These are phyloP conservation scores for Eidolon dupreanum DNA, from an alignment of 2,797 vertebrate species.

Conservation along the genomic window DNA sequence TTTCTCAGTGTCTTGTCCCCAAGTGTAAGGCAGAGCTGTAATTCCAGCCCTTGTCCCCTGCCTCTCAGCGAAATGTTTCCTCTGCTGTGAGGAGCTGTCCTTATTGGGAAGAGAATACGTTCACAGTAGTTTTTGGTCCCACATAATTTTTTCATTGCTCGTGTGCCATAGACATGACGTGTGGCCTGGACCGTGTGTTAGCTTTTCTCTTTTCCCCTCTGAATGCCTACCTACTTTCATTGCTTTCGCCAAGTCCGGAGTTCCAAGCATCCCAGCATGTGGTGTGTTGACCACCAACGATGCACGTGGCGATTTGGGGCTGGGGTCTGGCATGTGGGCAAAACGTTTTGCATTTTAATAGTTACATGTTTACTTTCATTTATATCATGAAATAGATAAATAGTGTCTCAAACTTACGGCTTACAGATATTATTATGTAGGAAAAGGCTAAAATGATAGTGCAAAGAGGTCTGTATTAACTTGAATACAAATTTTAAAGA, in stretches of 20 bases:
- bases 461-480: not conserved
- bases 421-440: not conserved
- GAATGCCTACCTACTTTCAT: not conserved
- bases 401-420: not conserved
- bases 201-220: not conserved
- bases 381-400: not conserved
- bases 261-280: not conserved
- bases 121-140: not conserved
- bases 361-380: not conserved
- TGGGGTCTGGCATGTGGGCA: not conserved
- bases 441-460: not conserved
- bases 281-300: not conserved
- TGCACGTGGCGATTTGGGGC: not conserved
- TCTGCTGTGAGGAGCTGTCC: not conserved
- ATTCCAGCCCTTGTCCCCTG: not conserved
- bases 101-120: not conserved
- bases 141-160: not conserved
- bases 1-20: not conserved
- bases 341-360: not conserved
- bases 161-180: fast-evolving
- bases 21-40: not conserved
- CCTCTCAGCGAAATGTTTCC: not conserved
- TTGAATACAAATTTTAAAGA: not conserved
- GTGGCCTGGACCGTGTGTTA: fast-evolving
- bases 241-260: not conserved